Evolutionary conservation across 2,888 invertebrate species (phyloP).

Genomic region (Diplazon laetatorius): DNA sequence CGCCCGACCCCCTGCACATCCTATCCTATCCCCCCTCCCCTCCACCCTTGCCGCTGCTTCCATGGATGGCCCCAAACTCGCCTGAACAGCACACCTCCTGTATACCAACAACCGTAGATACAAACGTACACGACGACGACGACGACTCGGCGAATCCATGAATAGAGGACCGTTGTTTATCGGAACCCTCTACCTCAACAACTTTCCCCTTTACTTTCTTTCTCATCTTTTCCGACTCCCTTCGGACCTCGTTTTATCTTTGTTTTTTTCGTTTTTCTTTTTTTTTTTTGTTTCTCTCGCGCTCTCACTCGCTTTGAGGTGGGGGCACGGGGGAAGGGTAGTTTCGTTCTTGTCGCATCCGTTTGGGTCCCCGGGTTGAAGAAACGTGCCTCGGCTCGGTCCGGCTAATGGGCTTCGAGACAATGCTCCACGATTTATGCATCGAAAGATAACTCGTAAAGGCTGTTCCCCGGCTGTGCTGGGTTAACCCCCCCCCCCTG

Average conservation of each 20-base stretch:
- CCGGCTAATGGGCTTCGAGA: constrained; percentile 67
- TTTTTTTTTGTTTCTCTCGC: constrained; percentile 46
- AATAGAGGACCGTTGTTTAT: constrained; percentile 77
- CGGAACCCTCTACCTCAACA: constrained; percentile 70
- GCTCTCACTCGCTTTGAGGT: constrained; percentile 43
- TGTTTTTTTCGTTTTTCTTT: too few species aligned
- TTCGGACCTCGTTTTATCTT: too few species aligned
- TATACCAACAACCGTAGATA: constrained; percentile 56
- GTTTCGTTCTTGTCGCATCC: constrained; percentile 55
- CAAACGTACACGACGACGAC: constrained; percentile 48
- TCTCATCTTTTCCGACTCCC: constrained; percentile 44
- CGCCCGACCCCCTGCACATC: constrained; percentile 30
- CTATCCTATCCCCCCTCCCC: constrained; percentile 56
- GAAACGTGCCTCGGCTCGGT: constrained; percentile 59
- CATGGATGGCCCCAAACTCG: too few species aligned
- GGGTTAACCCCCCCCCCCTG: constrained; percentile 23
- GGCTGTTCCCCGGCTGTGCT: constrained; percentile 8
- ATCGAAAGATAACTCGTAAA: constrained; percentile 60
- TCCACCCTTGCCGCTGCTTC: too few species aligned
- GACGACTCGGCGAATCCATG: constrained; percentile 72
- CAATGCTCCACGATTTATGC: constrained; percentile 67
- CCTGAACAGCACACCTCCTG: constrained; percentile 20
- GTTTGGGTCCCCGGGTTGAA: constrained; percentile 33
- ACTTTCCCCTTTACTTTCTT: constrained; percentile 62
- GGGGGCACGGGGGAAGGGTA: too few species aligned